Evolutionary conservation across 2,888 invertebrate genomes (phyloP).

Genomic region (Caenorhabditis sp.): DNA sequence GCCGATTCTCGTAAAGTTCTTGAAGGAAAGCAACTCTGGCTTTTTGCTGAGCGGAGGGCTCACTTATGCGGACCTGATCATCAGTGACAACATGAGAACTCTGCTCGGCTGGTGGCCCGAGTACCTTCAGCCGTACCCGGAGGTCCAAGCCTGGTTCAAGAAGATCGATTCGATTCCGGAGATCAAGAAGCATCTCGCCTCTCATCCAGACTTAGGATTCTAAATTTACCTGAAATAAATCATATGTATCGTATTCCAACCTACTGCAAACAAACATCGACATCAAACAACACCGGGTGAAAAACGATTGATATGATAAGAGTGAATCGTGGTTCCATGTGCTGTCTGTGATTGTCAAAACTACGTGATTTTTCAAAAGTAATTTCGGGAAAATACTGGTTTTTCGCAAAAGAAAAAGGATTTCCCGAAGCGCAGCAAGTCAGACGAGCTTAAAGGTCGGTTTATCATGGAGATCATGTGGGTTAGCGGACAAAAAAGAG

Average conservation of each 20-base stretch:
- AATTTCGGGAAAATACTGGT: no score
- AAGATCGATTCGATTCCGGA: constrained; percentile 31
- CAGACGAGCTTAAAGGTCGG: background rate
- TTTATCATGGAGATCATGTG: no score
- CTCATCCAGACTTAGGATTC: background rate
- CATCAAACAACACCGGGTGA: no score
- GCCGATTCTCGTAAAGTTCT: constrained; percentile 36
- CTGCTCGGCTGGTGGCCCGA: constrained; percentile 38
- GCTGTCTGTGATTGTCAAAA: no score
- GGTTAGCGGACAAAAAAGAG: no score
- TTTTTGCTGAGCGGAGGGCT: constrained; percentile 31
- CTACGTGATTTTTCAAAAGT: no score
- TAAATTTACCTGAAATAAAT: no score
- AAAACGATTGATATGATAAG: constrained; percentile 19
- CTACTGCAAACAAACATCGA: no score
- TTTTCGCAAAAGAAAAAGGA: constrained; percentile 3
- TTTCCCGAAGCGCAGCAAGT: constrained; percentile 2
- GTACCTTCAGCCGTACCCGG: constrained; percentile 24
- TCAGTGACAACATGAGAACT: constrained; percentile 34
- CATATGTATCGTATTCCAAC: no score
- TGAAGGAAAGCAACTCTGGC: constrained; percentile 46
- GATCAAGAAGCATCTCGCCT: constrained; percentile 17
- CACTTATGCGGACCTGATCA: constrained; percentile 36
- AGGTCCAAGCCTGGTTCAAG: constrained; percentile 14
- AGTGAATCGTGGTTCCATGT: background rate